phyloP scores from a whole-genome alignment of 2,113 vertebrate genomes.

The Ceuthmochares aereus region DNA sequence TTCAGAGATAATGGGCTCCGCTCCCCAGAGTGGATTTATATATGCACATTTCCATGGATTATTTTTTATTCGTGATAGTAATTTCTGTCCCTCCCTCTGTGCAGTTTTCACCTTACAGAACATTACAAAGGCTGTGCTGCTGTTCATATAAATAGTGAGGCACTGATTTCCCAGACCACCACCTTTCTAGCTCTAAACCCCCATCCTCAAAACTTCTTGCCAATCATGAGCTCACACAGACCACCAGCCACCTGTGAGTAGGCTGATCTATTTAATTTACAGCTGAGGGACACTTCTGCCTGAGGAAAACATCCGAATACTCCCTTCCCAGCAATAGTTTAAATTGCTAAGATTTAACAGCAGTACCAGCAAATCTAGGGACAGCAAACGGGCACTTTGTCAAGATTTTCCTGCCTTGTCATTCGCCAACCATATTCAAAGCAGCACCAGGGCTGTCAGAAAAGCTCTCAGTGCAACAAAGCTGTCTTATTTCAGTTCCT shows the following conservation, averaged over 20 bases:
- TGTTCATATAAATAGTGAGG: neutral
- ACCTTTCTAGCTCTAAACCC: neutral
- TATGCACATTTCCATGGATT: neutral
- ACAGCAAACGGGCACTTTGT: neutral
- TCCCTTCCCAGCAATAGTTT: neutral
- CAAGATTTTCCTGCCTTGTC: neutral
- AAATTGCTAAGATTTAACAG: neutral
- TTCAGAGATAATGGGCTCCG: neutral
- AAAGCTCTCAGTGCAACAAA: neutral
- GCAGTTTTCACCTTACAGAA: neutral
- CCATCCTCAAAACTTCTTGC: neutral
- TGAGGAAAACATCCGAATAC: neutral
- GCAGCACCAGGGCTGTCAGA: neutral
- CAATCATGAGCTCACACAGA: neutral
- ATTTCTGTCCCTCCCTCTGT: neutral
- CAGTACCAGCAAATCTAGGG: neutral
- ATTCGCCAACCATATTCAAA: neutral
- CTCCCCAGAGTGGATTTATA: neutral
- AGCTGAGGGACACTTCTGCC: neutral
- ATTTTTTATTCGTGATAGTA: neutral
- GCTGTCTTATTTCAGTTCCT: neutral
- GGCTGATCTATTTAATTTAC: neutral
- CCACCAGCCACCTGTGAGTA: neutral
- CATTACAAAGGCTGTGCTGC: fast-evolving
- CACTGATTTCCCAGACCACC: neutral